Conservation (phyloP, 2,888 invertebrate species). For the Thumatha senex region DNA sequence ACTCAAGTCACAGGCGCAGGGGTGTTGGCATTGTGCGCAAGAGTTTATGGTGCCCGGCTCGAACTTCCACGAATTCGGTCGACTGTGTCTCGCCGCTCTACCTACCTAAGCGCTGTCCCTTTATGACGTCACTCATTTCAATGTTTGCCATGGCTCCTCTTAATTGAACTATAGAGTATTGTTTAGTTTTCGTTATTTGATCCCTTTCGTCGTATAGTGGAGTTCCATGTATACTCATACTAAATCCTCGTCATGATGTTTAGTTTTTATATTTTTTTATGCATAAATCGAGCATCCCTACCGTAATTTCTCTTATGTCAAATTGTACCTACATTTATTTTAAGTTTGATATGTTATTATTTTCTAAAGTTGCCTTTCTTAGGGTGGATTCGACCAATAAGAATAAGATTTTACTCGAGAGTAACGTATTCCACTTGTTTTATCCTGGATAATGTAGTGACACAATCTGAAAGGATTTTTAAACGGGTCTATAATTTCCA, state of each 20-base stretch:
- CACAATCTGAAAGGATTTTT: too few relatives aligned
- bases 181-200: constrained; percentile 51
- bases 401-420: too few relatives aligned
- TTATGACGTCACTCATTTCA: constrained; percentile 62
- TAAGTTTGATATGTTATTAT: too few relatives aligned
- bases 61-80: constrained; percentile 60
- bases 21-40: constrained; percentile 58
- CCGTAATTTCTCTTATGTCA: too few relatives aligned
- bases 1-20: constrained; percentile 35
- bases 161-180: constrained; percentile 58
- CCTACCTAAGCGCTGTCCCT: constrained; percentile 61
- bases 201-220: constrained; percentile 29
- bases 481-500: too few relatives aligned
- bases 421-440: too few relatives aligned
- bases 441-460: too few relatives aligned
- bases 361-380: too few relatives aligned
- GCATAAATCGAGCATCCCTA: too few relatives aligned
- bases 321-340: too few relatives aligned
- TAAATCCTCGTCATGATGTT: constrained; percentile 13
- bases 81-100: constrained; percentile 32
- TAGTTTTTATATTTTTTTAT: background rate
- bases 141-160: constrained; percentile 48
- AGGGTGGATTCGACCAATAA: too few relatives aligned
- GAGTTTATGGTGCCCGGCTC: constrained; percentile 58
- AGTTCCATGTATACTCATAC: constrained; percentile 20